Evolutionary conservation across 2,113 vertebrate species (phyloP).

Genomic region (Malurus alboscapulatus): DNA sequence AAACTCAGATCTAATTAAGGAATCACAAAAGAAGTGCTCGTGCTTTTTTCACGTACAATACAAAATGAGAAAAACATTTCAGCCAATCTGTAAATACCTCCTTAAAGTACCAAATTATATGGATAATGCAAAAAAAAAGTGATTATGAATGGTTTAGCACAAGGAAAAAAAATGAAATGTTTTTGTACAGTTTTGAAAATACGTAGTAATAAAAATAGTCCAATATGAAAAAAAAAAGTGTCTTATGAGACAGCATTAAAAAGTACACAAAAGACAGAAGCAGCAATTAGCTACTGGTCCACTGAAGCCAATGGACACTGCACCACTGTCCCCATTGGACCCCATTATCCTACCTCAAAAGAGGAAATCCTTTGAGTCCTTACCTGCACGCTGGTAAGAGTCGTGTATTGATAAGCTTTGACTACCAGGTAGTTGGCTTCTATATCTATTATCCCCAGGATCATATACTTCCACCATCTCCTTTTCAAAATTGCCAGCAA

Average conservation of each 20-base stretch:
- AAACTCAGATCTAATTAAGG: neutral
- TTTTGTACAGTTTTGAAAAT: neutral
- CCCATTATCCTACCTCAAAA: neutral
- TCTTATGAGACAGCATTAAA: neutral
- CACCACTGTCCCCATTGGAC: neutral
- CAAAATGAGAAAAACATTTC: neutral
- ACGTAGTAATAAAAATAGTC: neutral
- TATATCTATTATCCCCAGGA: slow-evolving; percentile 92
- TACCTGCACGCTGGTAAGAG: slow-evolving; percentile 94
- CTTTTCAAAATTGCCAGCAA: slow-evolving; percentile 92
- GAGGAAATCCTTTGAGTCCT: slow-evolving; percentile 12
- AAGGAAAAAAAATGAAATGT: neutral
- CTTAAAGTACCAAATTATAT: neutral
- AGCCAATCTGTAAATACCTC: neutral
- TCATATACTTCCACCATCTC: slow-evolving; percentile 98
- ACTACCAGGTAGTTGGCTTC: slow-evolving; percentile 96
- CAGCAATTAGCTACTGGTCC: neutral
- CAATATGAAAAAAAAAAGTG: neutral
- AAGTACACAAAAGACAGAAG: neutral
- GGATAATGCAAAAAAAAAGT: neutral
- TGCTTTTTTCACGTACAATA: neutral
- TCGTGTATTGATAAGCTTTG: slow-evolving; percentile 95
- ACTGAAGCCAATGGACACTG: neutral
- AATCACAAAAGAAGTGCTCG: neutral
- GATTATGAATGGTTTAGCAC: neutral